Evolutionary conservation across 2,888 invertebrate species (phyloP).

Genomic region (Alentia gelatinosa): DNA sequence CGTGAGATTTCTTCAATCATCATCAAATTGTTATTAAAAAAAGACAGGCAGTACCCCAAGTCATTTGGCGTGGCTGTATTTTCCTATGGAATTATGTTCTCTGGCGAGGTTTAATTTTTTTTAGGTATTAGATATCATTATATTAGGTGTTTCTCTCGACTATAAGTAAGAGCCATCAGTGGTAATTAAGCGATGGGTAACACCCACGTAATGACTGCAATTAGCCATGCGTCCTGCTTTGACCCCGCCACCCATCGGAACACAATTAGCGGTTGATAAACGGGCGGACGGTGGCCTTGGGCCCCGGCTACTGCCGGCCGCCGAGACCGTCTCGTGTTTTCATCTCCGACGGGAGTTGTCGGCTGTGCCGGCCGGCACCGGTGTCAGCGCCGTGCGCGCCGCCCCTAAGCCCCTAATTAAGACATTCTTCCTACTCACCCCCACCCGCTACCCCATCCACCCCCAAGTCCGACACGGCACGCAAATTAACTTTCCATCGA

Average conservation of each 20-base stretch:
- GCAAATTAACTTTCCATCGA: slow-evolving; percentile 54
- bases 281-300: not conserved
- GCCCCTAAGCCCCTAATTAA: slow-evolving; percentile 48
- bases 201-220: slow-evolving; percentile 40
- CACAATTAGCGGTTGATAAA: slow-evolving; percentile 40
- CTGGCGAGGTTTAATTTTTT: too few species aligned
- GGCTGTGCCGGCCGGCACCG: slow-evolving; percentile 9
- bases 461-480: not conserved
- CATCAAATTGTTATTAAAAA: too few species aligned
- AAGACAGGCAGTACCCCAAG: too few species aligned
- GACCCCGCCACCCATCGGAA: slow-evolving; percentile 10
- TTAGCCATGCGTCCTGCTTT: slow-evolving; percentile 20
- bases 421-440: slow-evolving; percentile 3
- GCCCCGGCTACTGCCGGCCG: not conserved
- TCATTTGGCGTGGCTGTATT: too few species aligned
- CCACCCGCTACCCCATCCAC: not conserved
- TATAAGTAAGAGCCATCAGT: slow-evolving; percentile 16
- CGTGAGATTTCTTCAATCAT: too few species aligned
- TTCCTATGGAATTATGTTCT: too few species aligned
- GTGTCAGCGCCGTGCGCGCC: slow-evolving; percentile 41
- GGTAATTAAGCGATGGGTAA: slow-evolving; percentile 34
- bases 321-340: slow-evolving; percentile 27
- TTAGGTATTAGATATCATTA: not conserved
- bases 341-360: slow-evolving; percentile 53
- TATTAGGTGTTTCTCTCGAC: not conserved